Percentiles rank a stretch among this genome's conserved stretches.
phyloP scores from a whole-genome alignment of 2,113 vertebrate genomes.

The Isurus oxyrinchus region DNA sequence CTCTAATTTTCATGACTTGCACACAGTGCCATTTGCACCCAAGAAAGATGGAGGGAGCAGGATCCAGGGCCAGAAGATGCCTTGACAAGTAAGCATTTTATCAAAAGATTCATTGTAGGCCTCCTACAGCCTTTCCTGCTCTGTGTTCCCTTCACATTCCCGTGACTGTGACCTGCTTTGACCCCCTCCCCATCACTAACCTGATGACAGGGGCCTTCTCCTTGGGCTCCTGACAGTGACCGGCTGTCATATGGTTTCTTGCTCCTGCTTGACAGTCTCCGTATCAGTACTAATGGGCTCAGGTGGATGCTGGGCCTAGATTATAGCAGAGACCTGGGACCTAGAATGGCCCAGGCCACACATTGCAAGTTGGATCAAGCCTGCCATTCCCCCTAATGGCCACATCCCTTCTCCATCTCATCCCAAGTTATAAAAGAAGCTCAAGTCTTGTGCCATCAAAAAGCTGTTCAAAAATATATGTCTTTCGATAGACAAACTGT shows the following conservation, averaged over 20 bases:
- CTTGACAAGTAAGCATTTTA: too few relatives aligned
- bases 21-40: background rate
- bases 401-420: background rate
- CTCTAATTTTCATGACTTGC: background rate
- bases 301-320: background rate
- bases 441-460: background rate
- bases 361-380: background rate
- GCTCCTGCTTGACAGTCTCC: background rate
- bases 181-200: too few relatives aligned
- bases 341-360: background rate
- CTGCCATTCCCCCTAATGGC: background rate
- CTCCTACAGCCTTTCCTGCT: too few relatives aligned
- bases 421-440: background rate
- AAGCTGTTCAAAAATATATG: background rate
- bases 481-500: background rate
- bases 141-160: too few relatives aligned
- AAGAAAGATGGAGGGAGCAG: background rate
- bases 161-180: too few relatives aligned
- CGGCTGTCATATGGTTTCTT: background rate
- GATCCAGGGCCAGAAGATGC: too few relatives aligned
- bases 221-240: background rate
- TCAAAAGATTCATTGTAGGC: too few relatives aligned
- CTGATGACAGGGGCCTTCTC: background rate
- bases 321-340: background rate
- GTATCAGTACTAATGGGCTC: too few relatives aligned